Percentiles rank a stretch among this genome's conserved stretches.
These are phyloP conservation scores for Isaurus tuberculatus DNA, from an alignment of 92 coral and sea anemone species.

Conservation along the genomic window DNA sequence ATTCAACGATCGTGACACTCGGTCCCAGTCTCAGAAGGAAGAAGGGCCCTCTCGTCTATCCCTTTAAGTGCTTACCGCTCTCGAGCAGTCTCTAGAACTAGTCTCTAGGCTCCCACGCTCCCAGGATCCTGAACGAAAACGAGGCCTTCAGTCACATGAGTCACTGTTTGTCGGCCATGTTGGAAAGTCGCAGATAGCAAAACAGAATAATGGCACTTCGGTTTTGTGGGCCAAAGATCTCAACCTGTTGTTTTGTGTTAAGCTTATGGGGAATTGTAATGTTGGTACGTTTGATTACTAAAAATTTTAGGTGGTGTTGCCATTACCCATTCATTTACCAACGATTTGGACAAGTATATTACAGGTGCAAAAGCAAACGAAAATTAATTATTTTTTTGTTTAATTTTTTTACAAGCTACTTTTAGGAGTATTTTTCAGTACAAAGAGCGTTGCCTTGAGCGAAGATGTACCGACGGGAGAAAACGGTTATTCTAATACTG, in stretches of 20 bases:
- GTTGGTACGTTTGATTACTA: constrained; percentile 74
- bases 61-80: not conserved
- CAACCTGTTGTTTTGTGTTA: constrained; percentile 90
- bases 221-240: constrained; percentile 93
- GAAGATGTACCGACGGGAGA: constrained; percentile 75
- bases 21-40: not conserved
- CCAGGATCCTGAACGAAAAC: constrained; percentile 21
- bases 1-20: too few species aligned
- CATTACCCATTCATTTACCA: not conserved
- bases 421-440: constrained; percentile 87
- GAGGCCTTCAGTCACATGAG: constrained; percentile 64
- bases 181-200: constrained; percentile 34
- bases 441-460: constrained; percentile 87
- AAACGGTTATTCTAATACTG: constrained; percentile 74
- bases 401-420: constrained; percentile 64
- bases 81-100: not conserved
- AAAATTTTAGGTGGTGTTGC: not conserved
- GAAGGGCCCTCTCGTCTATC: not conserved
- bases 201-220: constrained; percentile 53
- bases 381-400: not conserved
- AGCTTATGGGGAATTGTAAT: constrained; percentile 97
- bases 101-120: constrained; percentile 22
- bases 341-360: not conserved
- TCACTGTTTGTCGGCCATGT: constrained; percentile 72
- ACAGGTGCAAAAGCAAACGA: not conserved